Conservation (phyloP, 2,888 invertebrate genomes). For the Anarsia innoxiella region DNA sequence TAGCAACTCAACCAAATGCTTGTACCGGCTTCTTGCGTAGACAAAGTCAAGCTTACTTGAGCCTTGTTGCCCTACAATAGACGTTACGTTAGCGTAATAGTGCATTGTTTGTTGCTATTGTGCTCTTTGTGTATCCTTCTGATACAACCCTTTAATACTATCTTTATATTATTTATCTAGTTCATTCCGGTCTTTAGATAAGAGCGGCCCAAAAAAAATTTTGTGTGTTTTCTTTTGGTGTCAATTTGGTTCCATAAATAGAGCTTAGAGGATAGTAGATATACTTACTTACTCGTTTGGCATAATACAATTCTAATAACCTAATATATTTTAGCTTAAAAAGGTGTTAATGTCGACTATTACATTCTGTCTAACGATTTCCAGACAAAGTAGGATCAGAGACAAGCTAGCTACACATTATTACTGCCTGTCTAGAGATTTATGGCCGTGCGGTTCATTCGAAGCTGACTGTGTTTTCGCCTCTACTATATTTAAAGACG, state of each 20-base stretch:
- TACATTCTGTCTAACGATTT: slow-evolving; percentile 27
- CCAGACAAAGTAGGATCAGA: slow-evolving; percentile 20
- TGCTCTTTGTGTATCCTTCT: background rate
- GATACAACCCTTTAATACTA: too few species aligned
- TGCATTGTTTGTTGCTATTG: too few species aligned
- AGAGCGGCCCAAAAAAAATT: too few species aligned
- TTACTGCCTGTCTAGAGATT: slow-evolving; percentile 36
- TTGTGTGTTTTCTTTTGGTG: too few species aligned
- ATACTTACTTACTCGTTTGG: background rate
- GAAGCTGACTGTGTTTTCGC: slow-evolving; percentile 26
- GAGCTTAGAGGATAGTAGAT: too few species aligned
- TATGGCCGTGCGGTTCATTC: slow-evolving; percentile 32
- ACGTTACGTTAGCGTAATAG: background rate
- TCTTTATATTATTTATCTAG: too few species aligned
- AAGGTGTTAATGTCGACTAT: slow-evolving; percentile 13
- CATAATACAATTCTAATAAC: background rate
- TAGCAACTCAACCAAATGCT: slow-evolving; percentile 1
- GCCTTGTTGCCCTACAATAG: background rate
- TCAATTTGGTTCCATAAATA: too few species aligned
- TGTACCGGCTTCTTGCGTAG: background rate
- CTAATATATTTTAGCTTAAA: background rate
- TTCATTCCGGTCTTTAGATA: too few species aligned
- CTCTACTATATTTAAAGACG: slow-evolving; percentile 35
- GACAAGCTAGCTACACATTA: slow-evolving; percentile 36
- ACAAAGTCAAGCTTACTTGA: background rate